Evolutionary conservation across 2,888 invertebrate genomes (phyloP).

Genomic region (Hydrotaea diabolus): DNA sequence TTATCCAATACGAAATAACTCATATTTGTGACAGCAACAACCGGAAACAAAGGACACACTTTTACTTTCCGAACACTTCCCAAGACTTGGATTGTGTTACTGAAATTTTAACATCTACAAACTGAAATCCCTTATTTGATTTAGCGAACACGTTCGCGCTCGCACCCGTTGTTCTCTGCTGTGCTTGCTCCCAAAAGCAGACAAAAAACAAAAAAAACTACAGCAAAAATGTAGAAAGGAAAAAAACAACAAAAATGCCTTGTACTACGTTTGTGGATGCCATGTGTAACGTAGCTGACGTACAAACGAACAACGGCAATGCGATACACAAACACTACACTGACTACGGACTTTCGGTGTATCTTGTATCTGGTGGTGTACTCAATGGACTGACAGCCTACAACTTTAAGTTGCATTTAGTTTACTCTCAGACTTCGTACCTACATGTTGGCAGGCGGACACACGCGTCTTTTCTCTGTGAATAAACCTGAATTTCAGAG

Average conservation of each 20-base stretch:
- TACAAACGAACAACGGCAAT: too few species aligned
- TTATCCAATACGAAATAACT: too few species aligned
- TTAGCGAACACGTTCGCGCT: not conserved
- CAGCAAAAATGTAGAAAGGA: not conserved
- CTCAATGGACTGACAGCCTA: slow-evolving; percentile 21
- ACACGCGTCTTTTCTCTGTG: slow-evolving; percentile 28
- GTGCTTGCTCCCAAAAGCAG: not conserved
- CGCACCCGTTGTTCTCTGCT: not conserved
- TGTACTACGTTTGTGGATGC: slow-evolving; percentile 23
- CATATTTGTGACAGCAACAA: slow-evolving; percentile 3
- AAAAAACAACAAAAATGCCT: slow-evolving; percentile 5
- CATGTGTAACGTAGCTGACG: not conserved
- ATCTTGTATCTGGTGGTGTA: slow-evolving; percentile 23
- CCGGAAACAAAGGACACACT: slow-evolving; percentile 1
- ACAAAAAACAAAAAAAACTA: not conserved
- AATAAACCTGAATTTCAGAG: slow-evolving; percentile 57
- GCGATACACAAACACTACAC: not conserved
- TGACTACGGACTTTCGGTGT: slow-evolving; percentile 12
- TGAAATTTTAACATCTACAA: not conserved
- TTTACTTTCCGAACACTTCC: slow-evolving; percentile 31
- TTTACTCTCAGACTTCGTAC: slow-evolving; percentile 55
- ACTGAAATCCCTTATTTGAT: not conserved
- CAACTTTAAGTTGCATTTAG: slow-evolving; percentile 52
- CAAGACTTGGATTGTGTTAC: not conserved
- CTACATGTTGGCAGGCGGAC: slow-evolving; percentile 41